These are phyloP conservation scores for Dermolepida albohirtum DNA, from an alignment of 2,888 invertebrate genomes.

Conservation along the genomic window DNA sequence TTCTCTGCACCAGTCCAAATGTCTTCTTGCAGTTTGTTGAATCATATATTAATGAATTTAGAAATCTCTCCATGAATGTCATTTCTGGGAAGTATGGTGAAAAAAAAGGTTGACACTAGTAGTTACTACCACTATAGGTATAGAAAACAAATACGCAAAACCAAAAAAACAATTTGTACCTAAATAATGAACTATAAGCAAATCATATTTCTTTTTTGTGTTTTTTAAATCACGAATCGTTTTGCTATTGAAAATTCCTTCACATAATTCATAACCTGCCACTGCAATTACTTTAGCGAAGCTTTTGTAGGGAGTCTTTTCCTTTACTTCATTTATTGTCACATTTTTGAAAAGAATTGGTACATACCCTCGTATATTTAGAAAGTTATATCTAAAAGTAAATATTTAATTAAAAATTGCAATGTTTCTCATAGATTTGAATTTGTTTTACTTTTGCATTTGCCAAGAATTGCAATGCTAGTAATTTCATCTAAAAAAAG, in stretches of 20 bases:
- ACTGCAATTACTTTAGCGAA: constrained; percentile 29
- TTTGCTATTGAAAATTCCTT: constrained; percentile 50
- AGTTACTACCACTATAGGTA: constrained; percentile 69
- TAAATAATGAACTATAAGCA: constrained; percentile 71
- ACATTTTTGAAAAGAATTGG: constrained; percentile 46
- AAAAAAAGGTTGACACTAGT: constrained; percentile 67
- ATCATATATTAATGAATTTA: constrained; percentile 58
- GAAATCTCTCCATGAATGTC: constrained; percentile 67
- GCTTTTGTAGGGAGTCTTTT: not conserved
- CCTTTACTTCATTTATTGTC: constrained; percentile 31
- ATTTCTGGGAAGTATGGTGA: constrained; percentile 67
- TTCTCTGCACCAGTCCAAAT: too few relatives aligned
- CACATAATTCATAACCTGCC: constrained; percentile 52
- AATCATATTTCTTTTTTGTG: constrained; percentile 68
- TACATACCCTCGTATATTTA: constrained; percentile 43
- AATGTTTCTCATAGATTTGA: too few relatives aligned
- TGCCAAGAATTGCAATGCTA: too few relatives aligned
- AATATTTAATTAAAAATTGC: too few relatives aligned
- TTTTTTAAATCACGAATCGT: constrained; percentile 52
- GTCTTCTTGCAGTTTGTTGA: too few relatives aligned
- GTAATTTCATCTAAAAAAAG: too few relatives aligned
- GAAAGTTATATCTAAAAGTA: constrained; percentile 48
- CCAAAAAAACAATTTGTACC: constrained; percentile 72
- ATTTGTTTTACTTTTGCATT: too few relatives aligned
- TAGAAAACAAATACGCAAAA: constrained; percentile 68